Conservation (phyloP, 2,888 invertebrate species). For the Drosophila mettleri region DNA sequence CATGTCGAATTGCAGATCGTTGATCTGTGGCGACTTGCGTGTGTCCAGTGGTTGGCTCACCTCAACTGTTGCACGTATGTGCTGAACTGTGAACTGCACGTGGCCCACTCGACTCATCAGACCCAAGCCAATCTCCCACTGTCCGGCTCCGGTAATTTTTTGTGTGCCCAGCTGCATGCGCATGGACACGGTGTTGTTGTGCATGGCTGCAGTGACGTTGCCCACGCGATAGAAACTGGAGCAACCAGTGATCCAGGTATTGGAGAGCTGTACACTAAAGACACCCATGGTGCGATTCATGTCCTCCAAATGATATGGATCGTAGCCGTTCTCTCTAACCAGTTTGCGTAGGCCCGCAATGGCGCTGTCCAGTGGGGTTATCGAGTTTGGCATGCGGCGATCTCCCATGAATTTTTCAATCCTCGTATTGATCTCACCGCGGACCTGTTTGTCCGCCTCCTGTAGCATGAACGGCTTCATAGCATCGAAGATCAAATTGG, state of each 20-base stretch:
- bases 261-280: slow-evolving; percentile 89
- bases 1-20: slow-evolving; percentile 91
- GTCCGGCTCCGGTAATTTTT: slow-evolving; percentile 90
- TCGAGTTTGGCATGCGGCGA: slow-evolving; percentile 92
- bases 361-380: slow-evolving; percentile 93
- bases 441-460: slow-evolving; percentile 91
- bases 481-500: slow-evolving; percentile 92
- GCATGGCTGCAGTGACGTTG: slow-evolving; percentile 90
- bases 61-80: slow-evolving; percentile 89
- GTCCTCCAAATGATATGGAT: slow-evolving; percentile 91
- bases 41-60: slow-evolving; percentile 92
- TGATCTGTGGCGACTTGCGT: slow-evolving; percentile 89
- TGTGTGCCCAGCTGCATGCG: slow-evolving; percentile 91
- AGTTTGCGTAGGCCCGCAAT: slow-evolving; percentile 90
- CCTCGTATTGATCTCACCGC: slow-evolving; percentile 90
- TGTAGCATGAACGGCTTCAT: slow-evolving; percentile 93
- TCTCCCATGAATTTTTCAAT: slow-evolving; percentile 89
- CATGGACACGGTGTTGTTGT: slow-evolving; percentile 88
- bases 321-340: slow-evolving; percentile 88
- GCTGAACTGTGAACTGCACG: slow-evolving; percentile 92
- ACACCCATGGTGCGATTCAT: slow-evolving; percentile 90
- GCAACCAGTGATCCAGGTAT: slow-evolving; percentile 92
- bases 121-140: slow-evolving; percentile 91
- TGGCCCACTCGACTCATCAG: slow-evolving; percentile 90
- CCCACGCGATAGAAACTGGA: slow-evolving; percentile 93